These are phyloP conservation scores for Cyanocitta stelleri DNA, from an alignment of 2,113 vertebrate species.

Conservation along the genomic window DNA sequence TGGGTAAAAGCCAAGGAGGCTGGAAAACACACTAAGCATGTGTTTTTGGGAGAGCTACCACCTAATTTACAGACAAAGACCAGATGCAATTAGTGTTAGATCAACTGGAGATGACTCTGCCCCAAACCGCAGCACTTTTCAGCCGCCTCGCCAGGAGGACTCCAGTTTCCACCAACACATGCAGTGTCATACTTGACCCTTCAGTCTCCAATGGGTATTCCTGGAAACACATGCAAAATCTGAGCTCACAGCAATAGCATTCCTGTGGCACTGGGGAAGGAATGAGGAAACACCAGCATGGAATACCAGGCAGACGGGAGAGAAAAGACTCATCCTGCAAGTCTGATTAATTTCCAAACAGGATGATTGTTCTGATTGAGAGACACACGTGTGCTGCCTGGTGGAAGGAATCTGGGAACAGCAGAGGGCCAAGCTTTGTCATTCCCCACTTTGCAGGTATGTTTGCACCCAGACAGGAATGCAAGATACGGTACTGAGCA, in stretches of 20 bases:
- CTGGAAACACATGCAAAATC: neutral
- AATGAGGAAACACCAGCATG: slow-evolving; percentile 36
- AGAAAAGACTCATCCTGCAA: slow-evolving; percentile 8
- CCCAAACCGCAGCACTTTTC: neutral
- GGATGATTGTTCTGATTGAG: neutral
- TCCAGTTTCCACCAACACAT: neutral
- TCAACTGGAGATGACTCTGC: neutral
- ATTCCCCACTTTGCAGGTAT: neutral
- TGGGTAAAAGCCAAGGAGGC: slow-evolving; percentile 8
- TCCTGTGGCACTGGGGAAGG: slow-evolving; percentile 8
- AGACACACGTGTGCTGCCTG: neutral
- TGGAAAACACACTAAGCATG: slow-evolving; percentile 28
- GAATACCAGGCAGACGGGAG: neutral
- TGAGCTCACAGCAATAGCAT: neutral
- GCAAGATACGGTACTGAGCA: neutral
- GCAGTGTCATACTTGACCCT: neutral
- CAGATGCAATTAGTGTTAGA: neutral
- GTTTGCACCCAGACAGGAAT: slow-evolving; percentile 10
- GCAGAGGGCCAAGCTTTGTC: neutral
- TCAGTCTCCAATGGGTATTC: neutral
- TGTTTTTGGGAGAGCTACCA: slow-evolving; percentile 30
- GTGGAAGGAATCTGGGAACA: slow-evolving; percentile 1
- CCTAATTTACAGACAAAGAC: slow-evolving; percentile 39
- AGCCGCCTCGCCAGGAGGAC: neutral
- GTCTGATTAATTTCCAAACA: neutral